Percentiles rank a stretch among this genome's conserved stretches.
These are phyloP conservation scores for Stylophora pistillata DNA, from an alignment of 64 coral and sea anemone species.

Conservation along the genomic window DNA sequence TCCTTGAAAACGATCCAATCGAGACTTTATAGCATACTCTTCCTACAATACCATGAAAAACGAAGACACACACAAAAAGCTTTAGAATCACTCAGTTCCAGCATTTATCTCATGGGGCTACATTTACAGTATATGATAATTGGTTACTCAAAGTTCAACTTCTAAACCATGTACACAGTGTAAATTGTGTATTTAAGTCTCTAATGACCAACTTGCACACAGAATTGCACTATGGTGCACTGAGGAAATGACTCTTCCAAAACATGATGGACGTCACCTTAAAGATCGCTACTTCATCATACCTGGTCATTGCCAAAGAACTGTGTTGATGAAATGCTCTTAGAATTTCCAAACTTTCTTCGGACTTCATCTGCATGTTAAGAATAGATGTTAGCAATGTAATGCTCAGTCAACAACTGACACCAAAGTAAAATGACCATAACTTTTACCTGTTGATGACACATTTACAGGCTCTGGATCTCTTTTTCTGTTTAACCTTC, in stretches of 20 bases:
- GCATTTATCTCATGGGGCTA: too few relatives aligned
- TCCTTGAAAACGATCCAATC: slow-evolving; percentile 73
- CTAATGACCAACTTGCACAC: too few relatives aligned
- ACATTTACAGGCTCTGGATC: slow-evolving; percentile 40
- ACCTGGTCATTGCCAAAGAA: slow-evolving; percentile 87
- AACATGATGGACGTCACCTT: too few relatives aligned
- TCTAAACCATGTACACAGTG: too few relatives aligned
- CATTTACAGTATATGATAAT: too few relatives aligned
- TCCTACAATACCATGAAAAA: slow-evolving; percentile 31
- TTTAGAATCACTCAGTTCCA: too few relatives aligned
- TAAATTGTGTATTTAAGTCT: too few relatives aligned
- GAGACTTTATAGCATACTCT: slow-evolving; percentile 73
- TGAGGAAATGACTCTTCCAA: not conserved
- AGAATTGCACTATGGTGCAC: too few relatives aligned
- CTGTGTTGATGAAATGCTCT: slow-evolving; percentile 93
- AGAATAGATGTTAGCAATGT: too few relatives aligned
- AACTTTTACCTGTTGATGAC: slow-evolving; percentile 44
- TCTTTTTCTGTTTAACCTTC: slow-evolving; percentile 59
- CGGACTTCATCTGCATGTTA: slow-evolving; percentile 69
- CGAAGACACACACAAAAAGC: not conserved
- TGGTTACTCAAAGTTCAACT: too few relatives aligned
- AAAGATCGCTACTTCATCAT: not conserved
- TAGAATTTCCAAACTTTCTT: slow-evolving; percentile 99
- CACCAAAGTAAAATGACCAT: not conserved
- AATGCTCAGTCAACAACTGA: not conserved